phyloP scores from a whole-genome alignment of 2,113 vertebrate species.

The Gracilinanus agilis region DNA sequence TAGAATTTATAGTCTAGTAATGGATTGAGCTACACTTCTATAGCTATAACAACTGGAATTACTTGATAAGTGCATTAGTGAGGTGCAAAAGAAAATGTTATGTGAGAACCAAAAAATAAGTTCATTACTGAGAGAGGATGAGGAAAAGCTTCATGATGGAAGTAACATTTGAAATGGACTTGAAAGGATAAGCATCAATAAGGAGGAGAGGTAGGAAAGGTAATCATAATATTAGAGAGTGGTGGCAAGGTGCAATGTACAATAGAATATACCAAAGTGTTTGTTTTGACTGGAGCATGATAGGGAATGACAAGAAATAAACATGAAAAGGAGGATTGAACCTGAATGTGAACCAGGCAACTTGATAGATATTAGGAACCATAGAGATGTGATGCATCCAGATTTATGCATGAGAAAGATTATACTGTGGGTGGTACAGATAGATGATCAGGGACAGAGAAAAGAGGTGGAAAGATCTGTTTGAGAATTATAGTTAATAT shows the following conservation, averaged over 20 bases:
- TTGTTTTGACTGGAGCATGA: not conserved
- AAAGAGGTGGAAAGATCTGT: not conserved
- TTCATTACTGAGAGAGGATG: not conserved
- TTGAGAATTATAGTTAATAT: not conserved
- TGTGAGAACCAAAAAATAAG: not conserved
- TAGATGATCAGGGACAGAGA: not conserved
- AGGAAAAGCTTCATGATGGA: not conserved
- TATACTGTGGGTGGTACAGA: not conserved
- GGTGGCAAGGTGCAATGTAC: not conserved
- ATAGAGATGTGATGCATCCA: not conserved
- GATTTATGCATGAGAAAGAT: not conserved
- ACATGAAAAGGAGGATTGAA: not conserved
- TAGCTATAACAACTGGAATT: not conserved
- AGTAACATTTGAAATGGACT: not conserved
- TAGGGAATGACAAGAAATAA: not conserved
- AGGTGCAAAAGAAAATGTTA: not conserved
- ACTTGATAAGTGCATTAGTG: not conserved
- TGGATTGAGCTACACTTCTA: not conserved
- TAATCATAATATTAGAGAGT: not conserved
- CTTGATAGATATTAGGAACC: not conserved
- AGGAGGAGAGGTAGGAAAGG: not conserved
- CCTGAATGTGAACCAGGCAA: not conserved
- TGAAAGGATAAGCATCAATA: not conserved
- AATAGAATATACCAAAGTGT: not conserved
- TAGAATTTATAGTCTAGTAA: not conserved